Evolutionary conservation across 1,140 invertebrate genomes (phyloP).

Genomic region (Drosophila setifemur): DNA sequence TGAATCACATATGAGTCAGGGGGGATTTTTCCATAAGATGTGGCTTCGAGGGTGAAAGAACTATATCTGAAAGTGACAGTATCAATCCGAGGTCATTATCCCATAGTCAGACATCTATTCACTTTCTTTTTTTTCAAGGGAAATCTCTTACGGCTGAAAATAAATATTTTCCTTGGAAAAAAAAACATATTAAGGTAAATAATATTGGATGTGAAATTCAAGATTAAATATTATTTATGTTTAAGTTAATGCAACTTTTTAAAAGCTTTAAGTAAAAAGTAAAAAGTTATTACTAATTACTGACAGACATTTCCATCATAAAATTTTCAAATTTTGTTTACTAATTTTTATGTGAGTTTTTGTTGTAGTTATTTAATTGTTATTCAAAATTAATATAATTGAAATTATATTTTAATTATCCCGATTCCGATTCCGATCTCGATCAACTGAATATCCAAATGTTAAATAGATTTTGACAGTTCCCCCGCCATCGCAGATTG

Average conservation of each 20-base stretch:
- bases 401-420: background rate
- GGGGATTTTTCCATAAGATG: background rate
- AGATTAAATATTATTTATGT: no score
- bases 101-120: background rate
- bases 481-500: background rate
- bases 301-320: no score
- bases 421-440: no score
- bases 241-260: no score
- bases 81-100: slow-evolving; percentile 25
- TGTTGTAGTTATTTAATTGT: no score
- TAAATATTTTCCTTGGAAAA: background rate
- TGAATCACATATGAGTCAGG: slow-evolving; percentile 45
- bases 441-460: background rate
- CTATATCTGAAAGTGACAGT: slow-evolving; percentile 36
- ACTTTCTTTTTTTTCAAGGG: background rate
- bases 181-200: no score
- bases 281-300: no score
- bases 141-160: background rate
- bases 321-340: no score
- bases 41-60: background rate
- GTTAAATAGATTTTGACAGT: no score
- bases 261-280: no score
- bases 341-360: no score
- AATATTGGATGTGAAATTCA: no score
- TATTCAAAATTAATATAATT: background rate